Evolutionary conservation across 2,113 vertebrate genomes (phyloP).

Genomic region (Pelusios castaneus): DNA sequence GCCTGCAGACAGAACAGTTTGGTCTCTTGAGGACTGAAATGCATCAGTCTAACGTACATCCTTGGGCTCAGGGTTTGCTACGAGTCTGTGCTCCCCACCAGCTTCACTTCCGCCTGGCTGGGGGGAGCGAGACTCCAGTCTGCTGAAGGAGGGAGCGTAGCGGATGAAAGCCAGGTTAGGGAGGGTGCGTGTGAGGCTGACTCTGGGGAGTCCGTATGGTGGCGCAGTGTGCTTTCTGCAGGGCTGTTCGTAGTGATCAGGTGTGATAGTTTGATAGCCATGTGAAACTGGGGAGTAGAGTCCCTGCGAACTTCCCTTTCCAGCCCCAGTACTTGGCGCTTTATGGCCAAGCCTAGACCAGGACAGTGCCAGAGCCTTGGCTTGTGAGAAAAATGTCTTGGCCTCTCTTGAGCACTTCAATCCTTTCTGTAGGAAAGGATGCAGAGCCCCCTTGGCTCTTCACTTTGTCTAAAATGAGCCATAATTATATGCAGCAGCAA

Average conservation of each 20-base stretch:
- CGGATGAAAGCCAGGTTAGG: conserved; percentile 4
- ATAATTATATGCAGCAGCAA: conserved; percentile 45
- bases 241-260: background rate
- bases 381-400: background rate
- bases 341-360: conserved; percentile 4
- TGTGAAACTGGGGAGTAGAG: background rate
- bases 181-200: background rate
- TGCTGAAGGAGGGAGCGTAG: background rate
- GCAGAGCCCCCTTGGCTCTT: conserved; percentile 25
- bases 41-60: background rate
- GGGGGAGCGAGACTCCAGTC: rapidly evolving
- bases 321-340: background rate
- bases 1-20: too few species aligned
- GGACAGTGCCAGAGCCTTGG: background rate
- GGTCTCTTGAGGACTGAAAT: background rate
- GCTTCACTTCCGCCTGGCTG: background rate
- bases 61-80: background rate
- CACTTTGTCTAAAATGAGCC: conserved; percentile 24
- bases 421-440: conserved; percentile 2
- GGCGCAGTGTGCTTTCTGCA: background rate
- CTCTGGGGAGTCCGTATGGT: too few species aligned
- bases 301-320: background rate
- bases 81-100: background rate
- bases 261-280: background rate
- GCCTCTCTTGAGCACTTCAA: background rate